Evolutionary conservation across 2,888 invertebrate species (phyloP).

Genomic region (Monochamus alternatus): DNA sequence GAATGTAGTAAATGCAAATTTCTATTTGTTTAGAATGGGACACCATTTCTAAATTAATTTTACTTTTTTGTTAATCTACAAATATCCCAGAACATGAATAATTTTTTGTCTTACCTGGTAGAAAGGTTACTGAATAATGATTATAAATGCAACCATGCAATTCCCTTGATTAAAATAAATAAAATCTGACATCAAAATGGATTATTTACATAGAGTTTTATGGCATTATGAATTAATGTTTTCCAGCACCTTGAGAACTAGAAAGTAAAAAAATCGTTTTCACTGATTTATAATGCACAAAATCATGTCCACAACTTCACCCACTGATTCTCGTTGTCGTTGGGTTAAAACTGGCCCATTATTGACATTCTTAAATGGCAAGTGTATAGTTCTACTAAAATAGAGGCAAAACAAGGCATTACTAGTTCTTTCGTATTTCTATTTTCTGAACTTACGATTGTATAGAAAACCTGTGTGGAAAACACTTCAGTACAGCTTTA

Average conservation of each 20-base stretch:
- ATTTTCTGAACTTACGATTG: background rate
- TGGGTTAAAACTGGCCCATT: constrained; percentile 43
- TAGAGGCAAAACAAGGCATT: background rate
- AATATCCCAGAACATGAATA: background rate
- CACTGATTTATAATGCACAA: constrained; percentile 5
- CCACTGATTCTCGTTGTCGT: constrained; percentile 25
- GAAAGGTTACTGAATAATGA: background rate
- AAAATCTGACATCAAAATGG: constrained; percentile 5
- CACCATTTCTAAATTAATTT: too few species aligned
- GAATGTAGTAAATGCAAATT: too few species aligned
- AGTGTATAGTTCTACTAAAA: constrained; percentile 18
- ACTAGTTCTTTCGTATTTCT: background rate
- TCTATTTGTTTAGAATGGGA: too few species aligned
- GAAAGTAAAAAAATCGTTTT: constrained; percentile 22
- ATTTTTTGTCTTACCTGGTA: background rate
- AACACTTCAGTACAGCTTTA: too few species aligned
- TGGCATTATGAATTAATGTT: constrained; percentile 2
- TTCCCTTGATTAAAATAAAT: background rate
- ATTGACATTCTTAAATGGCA: constrained; percentile 43
- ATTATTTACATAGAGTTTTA: constrained; percentile 22
- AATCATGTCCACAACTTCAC: constrained; percentile 33
- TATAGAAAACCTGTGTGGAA: background rate
- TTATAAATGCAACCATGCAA: background rate
- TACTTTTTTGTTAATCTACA: too few species aligned
- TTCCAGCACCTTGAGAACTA: constrained; percentile 10